phyloP scores from a whole-genome alignment of 1,140 invertebrate species.

The Drosophila virilis region DNA sequence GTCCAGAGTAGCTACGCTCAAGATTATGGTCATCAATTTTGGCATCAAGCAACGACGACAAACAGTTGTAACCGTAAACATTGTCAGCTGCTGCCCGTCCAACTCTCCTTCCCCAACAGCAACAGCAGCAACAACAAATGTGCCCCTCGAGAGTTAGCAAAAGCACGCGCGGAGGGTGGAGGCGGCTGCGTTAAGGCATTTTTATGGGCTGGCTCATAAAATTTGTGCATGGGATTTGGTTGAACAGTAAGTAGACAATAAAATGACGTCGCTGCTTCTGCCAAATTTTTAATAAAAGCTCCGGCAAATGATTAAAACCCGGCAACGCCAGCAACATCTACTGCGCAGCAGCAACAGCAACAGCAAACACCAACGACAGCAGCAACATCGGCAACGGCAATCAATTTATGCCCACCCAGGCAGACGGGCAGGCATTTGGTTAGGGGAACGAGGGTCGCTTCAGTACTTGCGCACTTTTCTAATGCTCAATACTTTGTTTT shows the following conservation, averaged over 20 bases:
- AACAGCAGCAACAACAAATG: conserved; percentile 71
- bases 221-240: conserved; percentile 79
- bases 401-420: conserved; percentile 74
- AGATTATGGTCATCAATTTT: conserved; percentile 84
- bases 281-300: conserved; percentile 75
- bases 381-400: conserved; percentile 58
- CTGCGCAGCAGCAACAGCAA: conserved; percentile 27
- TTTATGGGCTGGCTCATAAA: conserved; percentile 80
- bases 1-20: conserved; percentile 55
- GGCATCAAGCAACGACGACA: conserved; percentile 70
- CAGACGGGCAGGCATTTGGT: conserved; percentile 18
- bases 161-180: conserved; percentile 23
- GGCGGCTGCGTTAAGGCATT: conserved; percentile 71
- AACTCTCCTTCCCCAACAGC: conserved; percentile 23
- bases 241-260: conserved; percentile 79
- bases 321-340: conserved; percentile 43
- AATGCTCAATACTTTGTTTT: conserved; percentile 29
- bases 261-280: conserved; percentile 69
- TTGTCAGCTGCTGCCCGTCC: conserved; percentile 56
- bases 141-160: conserved; percentile 68
- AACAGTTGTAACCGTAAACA: conserved; percentile 78
- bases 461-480: conserved; percentile 51
- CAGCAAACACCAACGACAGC: conserved; percentile 45
- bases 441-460: conserved; percentile 66
- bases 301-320: conserved; percentile 74